Base-by-base conservation (phyloP, 2,797 vertebrate species). In the Sternotherus odoratus region DNA sequence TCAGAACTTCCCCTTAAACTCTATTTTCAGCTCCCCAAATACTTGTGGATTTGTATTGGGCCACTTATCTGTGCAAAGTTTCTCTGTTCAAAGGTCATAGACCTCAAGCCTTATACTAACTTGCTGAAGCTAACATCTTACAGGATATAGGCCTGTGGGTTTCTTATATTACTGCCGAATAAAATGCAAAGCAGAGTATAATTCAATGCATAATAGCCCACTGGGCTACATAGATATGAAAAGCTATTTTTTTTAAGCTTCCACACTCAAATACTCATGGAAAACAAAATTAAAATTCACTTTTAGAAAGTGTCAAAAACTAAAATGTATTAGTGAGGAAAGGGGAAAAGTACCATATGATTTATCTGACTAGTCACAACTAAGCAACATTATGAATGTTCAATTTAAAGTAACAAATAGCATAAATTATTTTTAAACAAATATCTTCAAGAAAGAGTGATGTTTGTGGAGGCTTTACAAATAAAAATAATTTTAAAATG, bases 321-420 rank as follows among this genome's bases (percentile, higher is more conserved):
- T 77, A 63, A 66, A 89, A 77, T 8, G 57, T 66, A 30, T 19
- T 81, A 93, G 19, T 8, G 80, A 57, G 5, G 15, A n/a, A 86
- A 89, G 81, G 8, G 1, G 3, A 82, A 24, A 82, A 77, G 49
- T 17, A 85, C 57, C 1, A 19, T 16, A 9, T 77, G 28, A 85
- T 16, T 75, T 53, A 19, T 66, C 49, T 85, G 49, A 28, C 1
- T 83, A 80, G 23, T 83, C 26, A 80, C 6, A 49, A 8, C 66
- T 15, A 93, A 87, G 11, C 56, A 6, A 21, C 13, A 12, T 66
- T 86, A 53, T 83, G 51, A 82, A 89, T 63, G 78, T 85, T 43
- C 7, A 57, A 3, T 49, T 57, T 83, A 85, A 86, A 91, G 72
- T 1, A 36, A 79, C 21, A 28, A 75, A 12, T 9, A 56, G 0